Evolutionary conservation across 2,888 invertebrate species (phyloP).

Genomic region (Griposia aprilina): DNA sequence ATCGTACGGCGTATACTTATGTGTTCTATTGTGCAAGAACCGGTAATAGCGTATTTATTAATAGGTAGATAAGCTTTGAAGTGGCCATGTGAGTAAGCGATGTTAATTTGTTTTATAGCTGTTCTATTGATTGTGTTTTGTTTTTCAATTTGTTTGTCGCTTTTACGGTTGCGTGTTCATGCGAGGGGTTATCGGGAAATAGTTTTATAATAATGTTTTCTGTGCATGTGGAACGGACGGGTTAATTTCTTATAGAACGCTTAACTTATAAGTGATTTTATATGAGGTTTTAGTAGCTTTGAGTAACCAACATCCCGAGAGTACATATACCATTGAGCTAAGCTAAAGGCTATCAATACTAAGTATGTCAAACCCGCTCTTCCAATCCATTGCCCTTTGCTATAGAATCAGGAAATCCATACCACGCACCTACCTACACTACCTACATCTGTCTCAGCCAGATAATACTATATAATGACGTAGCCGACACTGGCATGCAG

Average conservation of each 20-base stretch:
- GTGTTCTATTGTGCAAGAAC: slow-evolving; percentile 20
- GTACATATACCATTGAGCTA: slow-evolving; percentile 5
- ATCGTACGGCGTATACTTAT: slow-evolving; percentile 40
- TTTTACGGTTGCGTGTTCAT: slow-evolving; percentile 18
- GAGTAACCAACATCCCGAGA: background rate
- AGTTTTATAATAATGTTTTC: background rate
- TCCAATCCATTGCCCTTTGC: slow-evolving; percentile 47
- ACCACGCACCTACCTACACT: slow-evolving; percentile 18
- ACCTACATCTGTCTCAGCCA: background rate
- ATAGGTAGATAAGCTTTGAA: slow-evolving; percentile 51
- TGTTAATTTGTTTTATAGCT: slow-evolving; percentile 46
- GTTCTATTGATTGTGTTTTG: slow-evolving; percentile 34
- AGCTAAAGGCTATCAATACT: slow-evolving; percentile 33
- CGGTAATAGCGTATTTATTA: slow-evolving; percentile 37
- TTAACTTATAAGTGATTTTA: background rate
- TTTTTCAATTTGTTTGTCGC: slow-evolving; percentile 39
- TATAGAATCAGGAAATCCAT: slow-evolving; percentile 55
- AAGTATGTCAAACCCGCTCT: slow-evolving; percentile 44
- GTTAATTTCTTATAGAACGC: background rate
- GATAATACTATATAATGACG: slow-evolving; percentile 51
- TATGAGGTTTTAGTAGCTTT: background rate
- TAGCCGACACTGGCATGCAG: slow-evolving; percentile 32
- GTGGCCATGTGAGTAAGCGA: slow-evolving; percentile 34
- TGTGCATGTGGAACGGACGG: background rate
- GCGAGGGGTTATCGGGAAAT: background rate